A percentile compares a stretch with the other conserved stretches of the same genome.
phyloP scores from a whole-genome alignment of 2,113 vertebrate genomes.

The Austrofundulus limnaeus region DNA sequence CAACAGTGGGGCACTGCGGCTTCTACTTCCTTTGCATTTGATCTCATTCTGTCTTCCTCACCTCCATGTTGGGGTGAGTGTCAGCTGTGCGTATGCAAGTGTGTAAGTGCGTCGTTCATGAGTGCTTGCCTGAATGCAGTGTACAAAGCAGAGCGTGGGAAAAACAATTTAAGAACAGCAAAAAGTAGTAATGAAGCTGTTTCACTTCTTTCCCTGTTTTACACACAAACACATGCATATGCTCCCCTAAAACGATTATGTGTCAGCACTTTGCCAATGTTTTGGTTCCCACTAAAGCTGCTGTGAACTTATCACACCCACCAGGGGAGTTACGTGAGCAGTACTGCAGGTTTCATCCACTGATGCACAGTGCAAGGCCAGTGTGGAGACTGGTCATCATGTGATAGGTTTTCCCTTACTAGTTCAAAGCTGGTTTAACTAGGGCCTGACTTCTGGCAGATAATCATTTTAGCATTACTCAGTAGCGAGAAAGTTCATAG shows the following conservation, averaged over 20 bases:
- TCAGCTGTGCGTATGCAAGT: slow-evolving; percentile 5
- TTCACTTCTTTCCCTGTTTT: slow-evolving; percentile 11
- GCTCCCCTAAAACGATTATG: slow-evolving; percentile 78
- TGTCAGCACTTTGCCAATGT: slow-evolving; percentile 78
- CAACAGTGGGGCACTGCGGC: slow-evolving; percentile 64
- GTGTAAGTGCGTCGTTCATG: slow-evolving; percentile 23
- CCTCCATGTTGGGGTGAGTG: slow-evolving; percentile 48
- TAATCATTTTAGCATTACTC: slow-evolving; percentile 80
- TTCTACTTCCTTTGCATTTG: slow-evolving; percentile 69
- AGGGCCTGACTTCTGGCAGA: slow-evolving; percentile 75
- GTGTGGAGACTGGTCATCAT: slow-evolving; percentile 70
- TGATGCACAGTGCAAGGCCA: slow-evolving; percentile 57
- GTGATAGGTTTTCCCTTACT: slow-evolving; percentile 79
- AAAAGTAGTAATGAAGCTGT: slow-evolving; percentile 46
- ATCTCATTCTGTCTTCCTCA: slow-evolving; percentile 78
- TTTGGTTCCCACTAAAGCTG: slow-evolving; percentile 76
- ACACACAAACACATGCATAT: slow-evolving; percentile 35
- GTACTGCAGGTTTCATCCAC: slow-evolving; percentile 76
- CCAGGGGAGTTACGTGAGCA: slow-evolving; percentile 80
- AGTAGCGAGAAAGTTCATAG: slow-evolving; percentile 55
- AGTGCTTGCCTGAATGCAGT: slow-evolving; percentile 28
- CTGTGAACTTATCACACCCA: slow-evolving; percentile 80
- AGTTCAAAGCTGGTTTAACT: slow-evolving; percentile 79
- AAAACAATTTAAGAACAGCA: slow-evolving; percentile 42
- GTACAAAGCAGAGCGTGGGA: slow-evolving; percentile 8